Base-by-base conservation (phyloP, 2,888 invertebrate species). In the Orthonevra nobilis region DNA sequence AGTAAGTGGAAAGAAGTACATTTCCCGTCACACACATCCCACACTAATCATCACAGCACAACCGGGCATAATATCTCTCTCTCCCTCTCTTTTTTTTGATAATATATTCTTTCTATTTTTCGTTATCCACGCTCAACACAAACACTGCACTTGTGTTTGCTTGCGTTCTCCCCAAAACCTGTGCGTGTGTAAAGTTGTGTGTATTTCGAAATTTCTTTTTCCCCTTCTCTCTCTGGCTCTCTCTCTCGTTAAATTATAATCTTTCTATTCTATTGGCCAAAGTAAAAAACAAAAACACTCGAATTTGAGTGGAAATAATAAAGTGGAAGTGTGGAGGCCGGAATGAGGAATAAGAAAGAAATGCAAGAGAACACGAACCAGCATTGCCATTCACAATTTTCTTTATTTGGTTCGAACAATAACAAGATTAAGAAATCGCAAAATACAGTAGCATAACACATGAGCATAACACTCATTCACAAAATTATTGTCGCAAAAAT, bases 121-220 rank as follows among this genome's bases (percentile, higher is more conserved):
- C 58, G 50, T 52, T 40, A 20, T 32, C 15, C 69, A 23, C 5
- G 28, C 23, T 10, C 20, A 44, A 50, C 42, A 58, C 26, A 66
- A 66, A 58, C 26, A 54, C 48, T 73, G 74, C 74, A 68, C 9
- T 73, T 46, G 68, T 66, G 60, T 66, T 58, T 44, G 20, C 23
- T 38, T 5, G 23, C 23, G 23, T 5, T 36, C 34, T 12, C 19
- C 23, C 7, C 12, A 23, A 32, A 4, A 0, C 12, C 4, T 2
- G 32, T n/a, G 12, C 10, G 5, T 32, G n/a, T 32, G n/a, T 32
- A 34, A 64, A 58, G 20, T 26, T 20, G 28, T 60, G 64, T 72
- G 40, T 42, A 23, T 40, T 56, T 72, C 15, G 34, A 64, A 58
- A 73, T 74, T 60, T 66, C 44, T 60, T 30, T 61, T 70, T 36